phyloP scores from a whole-genome alignment of 2,113 vertebrate species.

The Hucho hucho region DNA sequence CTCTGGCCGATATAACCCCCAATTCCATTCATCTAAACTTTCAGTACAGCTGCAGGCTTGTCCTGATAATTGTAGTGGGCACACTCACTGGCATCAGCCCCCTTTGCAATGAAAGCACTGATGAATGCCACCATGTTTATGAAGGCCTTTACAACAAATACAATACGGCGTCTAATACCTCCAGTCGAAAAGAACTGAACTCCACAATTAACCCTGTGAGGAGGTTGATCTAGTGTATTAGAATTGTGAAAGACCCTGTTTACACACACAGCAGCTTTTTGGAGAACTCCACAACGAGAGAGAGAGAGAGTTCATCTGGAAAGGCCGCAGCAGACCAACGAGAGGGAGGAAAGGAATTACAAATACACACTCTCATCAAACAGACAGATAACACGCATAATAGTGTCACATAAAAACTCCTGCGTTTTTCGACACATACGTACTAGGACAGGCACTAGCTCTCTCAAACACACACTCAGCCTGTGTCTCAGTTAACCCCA shows the following conservation, averaged over 20 bases:
- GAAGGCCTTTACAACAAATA: too few relatives aligned
- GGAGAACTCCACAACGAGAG: conserved; percentile 3
- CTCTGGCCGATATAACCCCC: neutral
- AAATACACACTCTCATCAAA: conserved; percentile 52
- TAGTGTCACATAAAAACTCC: conserved; percentile 9
- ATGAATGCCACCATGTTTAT: too few relatives aligned
- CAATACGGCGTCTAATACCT: neutral
- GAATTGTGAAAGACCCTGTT: conserved; percentile 48
- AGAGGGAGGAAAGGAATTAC: conserved; percentile 24
- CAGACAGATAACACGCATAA: conserved; percentile 21
- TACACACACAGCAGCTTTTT: neutral
- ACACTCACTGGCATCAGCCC: too few relatives aligned
- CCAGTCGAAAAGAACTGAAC: neutral
- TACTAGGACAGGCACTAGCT: conserved; percentile 14
- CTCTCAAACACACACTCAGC: neutral
- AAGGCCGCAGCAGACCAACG: conserved; percentile 49
- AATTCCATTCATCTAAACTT: conserved; percentile 2
- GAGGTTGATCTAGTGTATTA: conserved; percentile 27
- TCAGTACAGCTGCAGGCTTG: too few relatives aligned
- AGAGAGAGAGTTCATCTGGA: conserved; percentile 57
- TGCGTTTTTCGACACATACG: neutral
- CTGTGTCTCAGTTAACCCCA: conserved; percentile 20
- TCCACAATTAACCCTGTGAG: neutral
- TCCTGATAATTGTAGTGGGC: too few relatives aligned
- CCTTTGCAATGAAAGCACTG: neutral